Evolutionary conservation across 2,888 invertebrate species (phyloP), one percentile per base, ranked within the genome.

Genomic region (Eupithecia vulgata): DNA sequence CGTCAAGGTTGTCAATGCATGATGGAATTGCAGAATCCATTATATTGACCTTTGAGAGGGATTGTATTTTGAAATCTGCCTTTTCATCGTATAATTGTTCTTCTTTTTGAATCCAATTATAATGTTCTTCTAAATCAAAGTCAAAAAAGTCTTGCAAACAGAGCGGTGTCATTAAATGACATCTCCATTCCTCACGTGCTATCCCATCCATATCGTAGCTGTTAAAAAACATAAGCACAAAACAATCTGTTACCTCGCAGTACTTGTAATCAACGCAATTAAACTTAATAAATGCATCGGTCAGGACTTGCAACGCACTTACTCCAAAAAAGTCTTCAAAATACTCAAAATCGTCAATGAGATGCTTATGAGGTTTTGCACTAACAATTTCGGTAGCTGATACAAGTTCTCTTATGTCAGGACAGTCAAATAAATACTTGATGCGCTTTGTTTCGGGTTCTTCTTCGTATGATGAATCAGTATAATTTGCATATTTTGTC

Each of bases 111-210:
- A 95, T 89, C 95, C 95, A 95, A 12, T 91, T 90, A 78, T 87
- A 90, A 75, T 94, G 88, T 80, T 95, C 95, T 74, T 92, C 90
- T 67, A 92, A 83, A 37, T 95, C 90, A 82, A 92, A 95, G 78
- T 95, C 93, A 82, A 93, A 94, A 84, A 95, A 95, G 80, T 95
- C 95, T 85, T 94, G 92, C 62, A 95, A 85, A 77, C 95, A 94
- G 37, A 95, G 81, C 5, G 95, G 93, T 59, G 95, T 95, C 7
- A 90, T 82, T 74, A 95, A 84, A 82, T 94, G 92, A 81, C 88
- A 85, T 12, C 92, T 89, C 94, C 94, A 94, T 80, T 93, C 93
- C 59, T 92, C 88, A 37, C 89, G 86, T 4, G 90, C 81, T 76
- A 94, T 86, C 1, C 92, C 91, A 48, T 93, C 90, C 35, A 83